Evolutionary conservation across 2,888 invertebrate species (phyloP), one percentile per base, ranked within the genome.

Genomic region (Hartigia nigra): DNA sequence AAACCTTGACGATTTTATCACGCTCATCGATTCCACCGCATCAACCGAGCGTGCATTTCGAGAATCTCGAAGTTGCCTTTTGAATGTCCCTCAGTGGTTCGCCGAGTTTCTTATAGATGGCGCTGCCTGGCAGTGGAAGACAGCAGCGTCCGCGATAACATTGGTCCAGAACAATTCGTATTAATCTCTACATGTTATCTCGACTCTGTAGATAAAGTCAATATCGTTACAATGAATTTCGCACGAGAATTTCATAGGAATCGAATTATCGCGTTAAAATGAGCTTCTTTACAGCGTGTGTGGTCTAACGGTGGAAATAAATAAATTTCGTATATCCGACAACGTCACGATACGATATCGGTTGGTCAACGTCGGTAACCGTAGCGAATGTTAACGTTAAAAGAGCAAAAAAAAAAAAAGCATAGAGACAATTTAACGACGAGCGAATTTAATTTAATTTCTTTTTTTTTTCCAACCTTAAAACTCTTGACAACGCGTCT

Each of bases 401-500:
- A 39, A 14, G 23, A 23, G n/a, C n/a, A n/a, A 36, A 37, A 39
- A 55, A 23, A 55, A 37, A 37, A 37, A 12, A 37, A 37, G 37
- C 55, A 55, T 23, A 55, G 55, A 55, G 55, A 55, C 55, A 55
- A 55, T 55, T 55, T 55, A 14, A 55, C 55, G 55, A 55, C 23
- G 55, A 55, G 23, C 55, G 55, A 55, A 23, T 55, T 55, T 55
- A 55, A n/a, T n/a, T n/a, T n/a, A n/a, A n/a, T n/a, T n/a, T n/a
- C n/a, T n/a, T n/a, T n/a, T n/a, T n/a, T 55, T 55, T 55, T 23
- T 55, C 14, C 23, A 55, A 23, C 55, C 55, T 14, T 55, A 9
- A 55, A 72, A 37, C 75, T 75, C 11, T n/a, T 31, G 70, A 37
- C 34, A 75, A 72, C 75, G 77, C 69, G 5, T 14, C 23, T 1